Conservation (phyloP, 2,888 invertebrate species). For the Lypha dubia region DNA sequence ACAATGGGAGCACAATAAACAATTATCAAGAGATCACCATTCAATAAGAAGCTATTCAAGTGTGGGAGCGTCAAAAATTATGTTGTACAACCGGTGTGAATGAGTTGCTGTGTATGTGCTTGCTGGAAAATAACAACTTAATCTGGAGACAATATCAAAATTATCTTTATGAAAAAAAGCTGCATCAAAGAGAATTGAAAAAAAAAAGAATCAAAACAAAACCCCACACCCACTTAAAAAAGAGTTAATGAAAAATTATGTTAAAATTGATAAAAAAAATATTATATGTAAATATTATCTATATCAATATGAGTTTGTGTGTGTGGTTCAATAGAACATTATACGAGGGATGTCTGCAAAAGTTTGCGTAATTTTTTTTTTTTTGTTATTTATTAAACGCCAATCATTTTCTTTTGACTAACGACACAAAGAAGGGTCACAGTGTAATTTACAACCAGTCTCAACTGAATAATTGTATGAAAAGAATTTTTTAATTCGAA, state of each 20-base stretch:
- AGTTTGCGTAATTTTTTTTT: too few species aligned
- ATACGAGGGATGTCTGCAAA: not conserved
- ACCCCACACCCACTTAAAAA: conserved; percentile 54
- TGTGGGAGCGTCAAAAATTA: conserved; percentile 69
- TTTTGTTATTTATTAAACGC: too few species aligned
- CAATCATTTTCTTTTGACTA: too few species aligned
- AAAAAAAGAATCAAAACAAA: conserved; percentile 14
- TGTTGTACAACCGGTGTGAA: conserved; percentile 21
- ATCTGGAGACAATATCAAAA: conserved; percentile 60
- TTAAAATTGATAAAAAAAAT: conserved; percentile 46
- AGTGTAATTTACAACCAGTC: too few species aligned
- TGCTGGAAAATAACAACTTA: conserved; percentile 54
- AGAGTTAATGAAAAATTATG: conserved; percentile 49
- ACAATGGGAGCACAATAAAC: conserved; percentile 36
- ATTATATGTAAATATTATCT: conserved; percentile 13
- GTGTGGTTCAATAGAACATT: not conserved
- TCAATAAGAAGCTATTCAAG: conserved; percentile 66
- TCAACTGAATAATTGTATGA: too few species aligned
- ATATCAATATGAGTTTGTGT: not conserved
- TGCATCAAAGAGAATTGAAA: conserved; percentile 15
- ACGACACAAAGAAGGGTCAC: too few species aligned
- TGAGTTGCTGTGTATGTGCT: not conserved
- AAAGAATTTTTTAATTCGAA: too few species aligned
- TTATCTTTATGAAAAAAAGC: conserved; percentile 52
- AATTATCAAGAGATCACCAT: conserved; percentile 34